Conservation (phyloP, 1,140 invertebrate genomes). For the Ooceraea biroi region DNA sequence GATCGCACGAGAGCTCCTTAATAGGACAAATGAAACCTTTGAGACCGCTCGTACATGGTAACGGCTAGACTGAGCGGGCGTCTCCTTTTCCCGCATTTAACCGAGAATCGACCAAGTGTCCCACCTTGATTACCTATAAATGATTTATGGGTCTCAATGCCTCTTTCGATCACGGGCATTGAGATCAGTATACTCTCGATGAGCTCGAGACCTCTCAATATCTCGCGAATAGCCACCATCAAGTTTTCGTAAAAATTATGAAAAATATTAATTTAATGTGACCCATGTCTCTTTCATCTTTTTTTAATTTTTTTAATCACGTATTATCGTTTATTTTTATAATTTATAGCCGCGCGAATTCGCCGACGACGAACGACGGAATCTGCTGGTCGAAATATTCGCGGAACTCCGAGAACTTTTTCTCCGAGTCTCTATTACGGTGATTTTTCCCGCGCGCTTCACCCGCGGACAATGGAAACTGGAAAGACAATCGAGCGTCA, state of each 20-base stretch:
- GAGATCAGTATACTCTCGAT: background rate
- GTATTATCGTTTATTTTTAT: background rate
- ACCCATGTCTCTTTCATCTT: background rate
- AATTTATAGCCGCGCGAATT: background rate
- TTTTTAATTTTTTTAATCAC: background rate
- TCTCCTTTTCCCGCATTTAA: constrained; percentile 19
- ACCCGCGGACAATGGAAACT: constrained; percentile 77
- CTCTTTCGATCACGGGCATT: background rate
- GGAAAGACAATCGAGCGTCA: constrained; percentile 77
- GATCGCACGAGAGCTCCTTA: constrained; percentile 67
- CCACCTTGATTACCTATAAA: constrained; percentile 51
- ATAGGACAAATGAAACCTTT: constrained; percentile 81
- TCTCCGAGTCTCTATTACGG: constrained; percentile 22
- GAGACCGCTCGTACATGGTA: constrained; percentile 69
- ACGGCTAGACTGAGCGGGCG: constrained; percentile 68
- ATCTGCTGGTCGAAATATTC: background rate
- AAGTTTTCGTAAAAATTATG: too few relatives aligned
- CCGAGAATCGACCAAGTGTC: constrained; percentile 5
- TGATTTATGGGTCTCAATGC: constrained; percentile 8
- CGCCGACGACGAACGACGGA: background rate
- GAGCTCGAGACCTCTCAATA: too few relatives aligned
- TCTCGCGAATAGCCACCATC: too few relatives aligned
- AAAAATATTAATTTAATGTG: background rate
- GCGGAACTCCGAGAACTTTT: background rate
- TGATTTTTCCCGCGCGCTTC: constrained; percentile 49